Evolutionary conservation across 2,113 vertebrate genomes (phyloP).

Genomic region (Psammodynastes pulverulentus): DNA sequence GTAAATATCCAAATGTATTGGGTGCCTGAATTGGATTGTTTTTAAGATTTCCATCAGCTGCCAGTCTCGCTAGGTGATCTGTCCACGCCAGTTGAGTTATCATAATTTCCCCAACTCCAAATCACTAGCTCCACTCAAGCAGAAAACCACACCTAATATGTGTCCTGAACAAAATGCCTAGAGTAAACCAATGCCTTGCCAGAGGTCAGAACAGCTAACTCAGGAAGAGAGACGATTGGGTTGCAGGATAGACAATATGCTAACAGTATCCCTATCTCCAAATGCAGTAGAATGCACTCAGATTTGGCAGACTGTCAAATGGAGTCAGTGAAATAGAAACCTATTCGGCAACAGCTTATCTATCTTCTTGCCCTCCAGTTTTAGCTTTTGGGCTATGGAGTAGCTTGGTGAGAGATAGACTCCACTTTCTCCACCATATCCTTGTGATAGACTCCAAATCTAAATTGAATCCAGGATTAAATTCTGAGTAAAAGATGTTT

Average conservation of each 20-base stretch:
- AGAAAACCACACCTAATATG: not conserved
- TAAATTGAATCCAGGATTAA: not conserved
- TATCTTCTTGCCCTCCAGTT: not conserved
- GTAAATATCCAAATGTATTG: not conserved
- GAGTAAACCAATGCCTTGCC: not conserved
- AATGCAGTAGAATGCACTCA: not conserved
- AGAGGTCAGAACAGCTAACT: not conserved
- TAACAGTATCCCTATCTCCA: not conserved
- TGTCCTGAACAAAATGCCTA: not conserved
- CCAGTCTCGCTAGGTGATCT: not conserved
- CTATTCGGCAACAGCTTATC: not conserved
- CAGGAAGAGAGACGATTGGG: not conserved
- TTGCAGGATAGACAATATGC: not conserved
- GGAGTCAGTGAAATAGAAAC: not conserved
- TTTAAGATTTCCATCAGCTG: not conserved
- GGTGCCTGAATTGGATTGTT: not conserved
- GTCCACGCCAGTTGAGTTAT: not conserved
- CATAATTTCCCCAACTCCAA: not conserved
- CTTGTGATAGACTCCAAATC: not conserved
- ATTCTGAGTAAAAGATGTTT: not conserved
- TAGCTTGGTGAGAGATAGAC: not conserved
- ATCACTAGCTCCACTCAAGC: not conserved
- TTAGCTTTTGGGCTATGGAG: not conserved
- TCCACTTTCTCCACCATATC: not conserved
- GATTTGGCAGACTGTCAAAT: not conserved